These are phyloP conservation scores for Anas acuta DNA, from an alignment of 2,797 vertebrate genomes.

Conservation along the genomic window DNA sequence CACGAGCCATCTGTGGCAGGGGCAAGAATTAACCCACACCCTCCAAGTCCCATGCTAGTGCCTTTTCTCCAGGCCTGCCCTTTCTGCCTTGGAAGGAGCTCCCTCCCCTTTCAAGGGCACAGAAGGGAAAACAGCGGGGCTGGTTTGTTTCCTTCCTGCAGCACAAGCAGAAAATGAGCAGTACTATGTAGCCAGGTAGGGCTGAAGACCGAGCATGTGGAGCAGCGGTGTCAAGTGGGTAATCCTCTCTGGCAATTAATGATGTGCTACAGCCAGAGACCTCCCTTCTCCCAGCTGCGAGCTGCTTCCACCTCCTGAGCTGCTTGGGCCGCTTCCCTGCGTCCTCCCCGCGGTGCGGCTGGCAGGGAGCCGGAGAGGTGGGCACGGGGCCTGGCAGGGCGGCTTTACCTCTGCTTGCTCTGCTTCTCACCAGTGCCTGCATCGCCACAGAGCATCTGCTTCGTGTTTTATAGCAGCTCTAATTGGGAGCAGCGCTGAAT, in stretches of 20 bases:
- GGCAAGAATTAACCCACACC: neutral
- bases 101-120: neutral
- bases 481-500: neutral
- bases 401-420: constrained; percentile 5
- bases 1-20: neutral
- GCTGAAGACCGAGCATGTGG: neutral
- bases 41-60: neutral
- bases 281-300: neutral
- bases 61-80: neutral
- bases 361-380: neutral
- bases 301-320: neutral
- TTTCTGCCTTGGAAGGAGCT: neutral
- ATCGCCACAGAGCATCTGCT: constrained; percentile 13
- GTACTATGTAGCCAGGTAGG: neutral
- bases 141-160: neutral
- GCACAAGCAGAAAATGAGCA: neutral
- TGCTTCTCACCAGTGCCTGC: neutral
- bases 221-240: neutral
- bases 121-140: neutral
- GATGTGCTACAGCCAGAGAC: neutral
- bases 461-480: constrained; percentile 1
- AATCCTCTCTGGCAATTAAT: neutral
- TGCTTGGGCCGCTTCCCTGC: neutral
- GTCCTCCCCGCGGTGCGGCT: neutral
- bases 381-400: neutral